Base-by-base conservation (phyloP, 2,797 vertebrate genomes). In the Bucorvus abyssinicus region DNA sequence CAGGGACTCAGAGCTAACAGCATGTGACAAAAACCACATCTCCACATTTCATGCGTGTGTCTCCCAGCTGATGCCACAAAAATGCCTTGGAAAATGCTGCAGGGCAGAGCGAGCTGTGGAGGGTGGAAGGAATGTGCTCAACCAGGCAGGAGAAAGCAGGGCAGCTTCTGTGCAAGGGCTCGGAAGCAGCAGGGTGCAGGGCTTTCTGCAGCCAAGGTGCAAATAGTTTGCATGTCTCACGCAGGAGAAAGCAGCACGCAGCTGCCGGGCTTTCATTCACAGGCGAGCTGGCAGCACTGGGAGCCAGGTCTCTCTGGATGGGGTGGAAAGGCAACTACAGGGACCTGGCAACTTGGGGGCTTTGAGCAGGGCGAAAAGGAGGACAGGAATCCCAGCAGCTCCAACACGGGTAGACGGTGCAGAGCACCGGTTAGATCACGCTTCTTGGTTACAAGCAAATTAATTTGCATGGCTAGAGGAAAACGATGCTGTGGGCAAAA, bases 21-120 rank as follows among this genome's bases (percentile, higher is more conserved):
- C 73, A 56, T 17, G 3, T 88, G 85, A 88, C 9, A n/a, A 38
- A 86, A 93, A 67, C 87, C 91, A 50, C 85, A 93, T 80, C 75
- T 79, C 88, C 45, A 60, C 55, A 88, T 69, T 76, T 90, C 81
- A 60, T 26, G 44, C 73, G 70, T 93, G 84, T 74, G 15, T 73
- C 80, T 90, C 64, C 0, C 0, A 49, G 79, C 5, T 2, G 26
- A 88, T 78, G 56, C 89, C 80, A 84, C 85, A 94, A 91, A 96
- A 96, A 96, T 67, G 63, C 85, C 91, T 78, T 94, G 80, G 34
- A 91, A 94, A 81, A 82, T 34, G 49, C 83, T 36, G 36, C 74
- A 86, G 91, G 87, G 85, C 26, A 85, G 61, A 95, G 55, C 0
- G 0, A 79, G 53, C 70, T 4, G 12, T 26, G 22, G 44, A 83